Conservation (phyloP, 1,140 invertebrate genomes). For the Doryteuthis pealeii region DNA sequence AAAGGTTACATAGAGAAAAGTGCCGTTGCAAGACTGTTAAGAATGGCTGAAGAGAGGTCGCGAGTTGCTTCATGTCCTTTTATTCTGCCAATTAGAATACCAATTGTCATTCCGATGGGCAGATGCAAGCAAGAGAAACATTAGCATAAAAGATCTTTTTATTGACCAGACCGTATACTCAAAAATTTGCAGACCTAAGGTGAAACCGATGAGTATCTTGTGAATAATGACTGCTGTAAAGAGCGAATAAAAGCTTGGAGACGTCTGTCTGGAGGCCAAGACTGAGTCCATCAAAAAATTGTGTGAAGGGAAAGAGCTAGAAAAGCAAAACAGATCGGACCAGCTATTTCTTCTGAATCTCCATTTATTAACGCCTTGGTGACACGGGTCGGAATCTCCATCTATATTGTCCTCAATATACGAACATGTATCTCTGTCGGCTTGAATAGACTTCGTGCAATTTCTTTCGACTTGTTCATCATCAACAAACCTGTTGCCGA, state of each 20-base stretch:
- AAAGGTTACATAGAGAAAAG: constrained; percentile 87
- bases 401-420: no score
- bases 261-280: constrained; percentile 51
- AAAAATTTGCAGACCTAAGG: constrained; percentile 70
- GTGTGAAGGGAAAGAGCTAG: constrained; percentile 50
- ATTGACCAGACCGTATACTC: constrained; percentile 64
- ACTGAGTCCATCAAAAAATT: constrained; percentile 52
- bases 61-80: constrained; percentile 30
- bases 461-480: no score
- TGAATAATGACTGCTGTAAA: constrained; percentile 67
- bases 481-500: no score
- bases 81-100: constrained; percentile 59
- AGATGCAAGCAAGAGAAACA: constrained; percentile 68
- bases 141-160: constrained; percentile 43
- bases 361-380: no score
- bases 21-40: constrained; percentile 79
- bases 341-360: no score
- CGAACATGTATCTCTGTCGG: no score
- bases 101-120: constrained; percentile 67
- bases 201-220: constrained; percentile 78
- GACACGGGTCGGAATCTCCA: no score
- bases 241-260: constrained; percentile 70
- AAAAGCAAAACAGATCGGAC: constrained; percentile 45
- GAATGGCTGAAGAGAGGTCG: constrained; percentile 57
- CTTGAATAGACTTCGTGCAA: no score